Evolutionary conservation across 2,888 invertebrate species (phyloP), one percentile per base, ranked within the genome.

Genomic region (Agonopterix alstromeriana): DNA sequence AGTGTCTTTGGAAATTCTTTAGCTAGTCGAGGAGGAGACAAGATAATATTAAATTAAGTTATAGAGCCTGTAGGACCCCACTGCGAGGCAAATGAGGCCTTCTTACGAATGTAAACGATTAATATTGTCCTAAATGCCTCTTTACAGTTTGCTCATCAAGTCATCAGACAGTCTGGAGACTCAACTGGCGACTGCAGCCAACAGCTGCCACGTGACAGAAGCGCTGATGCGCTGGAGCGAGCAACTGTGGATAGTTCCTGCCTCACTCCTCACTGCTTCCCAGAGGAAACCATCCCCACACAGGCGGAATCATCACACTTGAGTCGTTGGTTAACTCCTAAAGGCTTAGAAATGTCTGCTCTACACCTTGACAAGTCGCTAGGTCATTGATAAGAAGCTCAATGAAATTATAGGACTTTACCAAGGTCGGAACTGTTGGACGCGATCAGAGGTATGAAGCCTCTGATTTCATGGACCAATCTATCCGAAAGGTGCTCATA

Each of bases 121-220:
- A 38, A 10, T 36, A 36, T 17, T 27, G 27, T 27, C 7, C 27
- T 27, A 27, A 38, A 38, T 11, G 11, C 12, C 42, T 41, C 35
- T 41, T 70, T 72, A 11, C 89, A 93, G 87, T 90, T 91, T 66
- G 70, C 89, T 67, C 87, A 93, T 82, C 90, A 93, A 85, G 89
- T 90, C 67, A 83, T 92, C 86, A 41, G 89, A 89, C 70, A 83
- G 84, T 56, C 89, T 94, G 64, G 92, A 91, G 64, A 93, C 92
- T 43, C 95, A 96, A 76, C 91, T 96, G 4, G 94, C 94, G 56
- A 93, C 95, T 78, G 97, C 97, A 0, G 96, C 97, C 4, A 93
- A 95, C 65, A 97, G 96, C 63, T 96, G 96, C 70, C 93, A 93
- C 71, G 92, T 97, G 50, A 95, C 97, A 38, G 95, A 96, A 74